Percentiles rank a stretch among this genome's conserved stretches.
Conservation (phyloP, 2,888 invertebrate species). For the Zaprionus obscuricornis region DNA sequence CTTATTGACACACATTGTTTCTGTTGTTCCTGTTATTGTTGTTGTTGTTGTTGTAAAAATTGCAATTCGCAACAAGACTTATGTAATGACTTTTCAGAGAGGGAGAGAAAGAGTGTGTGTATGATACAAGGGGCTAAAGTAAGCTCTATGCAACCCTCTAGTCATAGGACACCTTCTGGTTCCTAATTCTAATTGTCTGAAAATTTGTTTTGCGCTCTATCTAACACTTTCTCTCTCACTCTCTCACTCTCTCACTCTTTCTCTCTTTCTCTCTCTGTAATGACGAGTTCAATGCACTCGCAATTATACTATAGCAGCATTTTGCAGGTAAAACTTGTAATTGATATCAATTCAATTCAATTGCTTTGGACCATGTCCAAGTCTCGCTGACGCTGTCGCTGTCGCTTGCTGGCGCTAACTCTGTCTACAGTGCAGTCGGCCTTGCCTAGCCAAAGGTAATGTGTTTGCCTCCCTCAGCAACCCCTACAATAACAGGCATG, state of each 20-base stretch:
- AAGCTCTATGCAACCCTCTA: slow-evolving; percentile 12
- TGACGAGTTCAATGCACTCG: slow-evolving; percentile 50
- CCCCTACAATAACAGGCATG: too few species aligned
- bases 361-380: slow-evolving; percentile 32
- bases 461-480: too few species aligned
- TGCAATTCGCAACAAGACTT: slow-evolving; percentile 8
- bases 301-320: slow-evolving; percentile 11
- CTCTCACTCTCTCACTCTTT: neutral
- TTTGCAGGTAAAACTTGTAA: slow-evolving; percentile 34
- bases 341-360: slow-evolving; percentile 42
- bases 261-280: slow-evolving; percentile 21
- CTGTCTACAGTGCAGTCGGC: neutral
- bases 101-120: too few species aligned
- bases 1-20: slow-evolving; percentile 33
- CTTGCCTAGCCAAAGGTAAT: too few species aligned
- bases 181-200: slow-evolving; percentile 23
- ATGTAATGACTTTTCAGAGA: slow-evolving; percentile 19
- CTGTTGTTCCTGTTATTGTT: neutral
- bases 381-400: neutral
- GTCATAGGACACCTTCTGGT: slow-evolving; percentile 21
- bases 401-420: neutral
- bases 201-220: slow-evolving; percentile 64
- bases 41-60: neutral
- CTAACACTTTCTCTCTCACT: neutral
- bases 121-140: too few species aligned